Base-by-base conservation (phyloP, 2,888 invertebrate species). In the Volucella bombylans region DNA sequence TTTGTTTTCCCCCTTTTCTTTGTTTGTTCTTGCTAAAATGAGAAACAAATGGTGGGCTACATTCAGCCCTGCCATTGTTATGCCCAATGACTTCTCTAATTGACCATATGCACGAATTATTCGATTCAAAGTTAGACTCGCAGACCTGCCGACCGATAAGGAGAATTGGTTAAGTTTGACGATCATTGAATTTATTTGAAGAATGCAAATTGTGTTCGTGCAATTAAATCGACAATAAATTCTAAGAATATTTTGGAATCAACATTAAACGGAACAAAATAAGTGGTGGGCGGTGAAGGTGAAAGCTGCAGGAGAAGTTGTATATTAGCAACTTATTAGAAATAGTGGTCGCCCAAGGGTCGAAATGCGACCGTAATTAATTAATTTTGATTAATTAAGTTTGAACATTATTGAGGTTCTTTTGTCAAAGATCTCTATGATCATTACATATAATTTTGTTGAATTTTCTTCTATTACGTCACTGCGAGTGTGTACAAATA, bases 41-140 rank as follows among this genome's bases (percentile, higher is more conserved):
- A 65, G 10, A 76, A 80, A 65, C 71, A 72, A 76, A 74, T 80
- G 76, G 65, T 68, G 72, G 72, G 76, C 67, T 68, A 76, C 50
- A 59, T 81, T 71, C 76, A 76, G 65, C 71, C 76, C 23, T 55
- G 45, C 1, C 67, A 61, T 81, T 85, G 67, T 81, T 81, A 15
- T 68, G 47, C 41, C 62, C 12, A 59, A 72, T 77, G 81, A 62
- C 67, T 81, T 72, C 82, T 86, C 77, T 86, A 86, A 86, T 86
- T 86, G 86, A 86, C 86, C 86, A 86, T 86, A 82, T 86, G 86
- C 86, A 86, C 23, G 69, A 82, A 82, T 86, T 82, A 79, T 74
- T 82, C 47, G 45, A 57, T 47, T 83, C 54, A 62, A 8, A 62
- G 45, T 39, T 55, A 38, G 68, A 49, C n/a, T 23, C 12, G 54